phyloP scores from a whole-genome alignment of 2,888 invertebrate species.

The Nineta flava region DNA sequence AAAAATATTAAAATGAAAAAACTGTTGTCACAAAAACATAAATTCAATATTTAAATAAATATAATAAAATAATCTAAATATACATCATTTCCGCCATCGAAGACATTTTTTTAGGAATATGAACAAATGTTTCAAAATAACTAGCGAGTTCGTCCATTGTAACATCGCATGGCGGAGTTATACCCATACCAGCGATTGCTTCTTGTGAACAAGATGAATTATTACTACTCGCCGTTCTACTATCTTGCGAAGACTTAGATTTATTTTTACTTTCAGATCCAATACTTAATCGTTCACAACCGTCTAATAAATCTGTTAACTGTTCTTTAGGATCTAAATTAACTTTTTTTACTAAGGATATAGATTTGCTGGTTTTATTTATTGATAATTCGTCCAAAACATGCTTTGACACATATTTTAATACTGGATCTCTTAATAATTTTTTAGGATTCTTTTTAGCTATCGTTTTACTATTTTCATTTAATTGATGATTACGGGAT shows the following conservation, averaged over 20 bases:
- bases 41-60: no score
- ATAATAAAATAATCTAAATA: constrained; percentile 37
- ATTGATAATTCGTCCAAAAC: constrained; percentile 4
- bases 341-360: background rate
- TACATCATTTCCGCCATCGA: constrained; percentile 99
- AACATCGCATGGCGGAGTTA: constrained; percentile 61
- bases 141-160: constrained; percentile 89
- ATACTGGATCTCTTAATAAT: constrained; percentile 38
- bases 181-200: constrained; percentile 39
- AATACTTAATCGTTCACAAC: constrained; percentile 25
- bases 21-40: no score
- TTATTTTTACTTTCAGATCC: constrained; percentile 13
- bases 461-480: constrained; percentile 22
- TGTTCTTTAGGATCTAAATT: constrained; percentile 8
- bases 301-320: constrained; percentile 20
- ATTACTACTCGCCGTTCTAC: background rate
- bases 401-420: constrained; percentile 30
- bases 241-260: background rate
- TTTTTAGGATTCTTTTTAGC: constrained; percentile 29
- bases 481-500: constrained; percentile 15
- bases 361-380: constrained; percentile 12
- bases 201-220: constrained; percentile 57
- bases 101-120: constrained; percentile 96
- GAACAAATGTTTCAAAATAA: constrained; percentile 88
- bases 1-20: no score